phyloP scores from a whole-genome alignment of 1,140 invertebrate species.

The Bombus superbus region DNA sequence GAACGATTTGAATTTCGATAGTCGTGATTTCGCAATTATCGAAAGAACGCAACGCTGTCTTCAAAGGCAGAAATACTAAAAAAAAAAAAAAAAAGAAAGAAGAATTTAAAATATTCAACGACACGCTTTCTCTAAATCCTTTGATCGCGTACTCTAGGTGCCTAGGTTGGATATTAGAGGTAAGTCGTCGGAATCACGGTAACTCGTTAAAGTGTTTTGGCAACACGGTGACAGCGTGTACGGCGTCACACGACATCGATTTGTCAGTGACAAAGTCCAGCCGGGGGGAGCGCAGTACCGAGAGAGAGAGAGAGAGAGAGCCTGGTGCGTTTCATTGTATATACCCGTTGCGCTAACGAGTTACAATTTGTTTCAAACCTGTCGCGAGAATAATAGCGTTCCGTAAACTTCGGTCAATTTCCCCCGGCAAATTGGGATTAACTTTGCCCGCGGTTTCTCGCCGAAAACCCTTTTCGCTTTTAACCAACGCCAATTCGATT shows the following conservation, averaged over 20 bases:
- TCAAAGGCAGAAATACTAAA: too few relatives aligned
- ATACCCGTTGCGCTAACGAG: conserved; percentile 55
- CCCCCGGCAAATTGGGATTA: conserved; percentile 50
- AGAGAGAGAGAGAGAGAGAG: not conserved
- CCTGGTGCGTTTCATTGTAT: conserved; percentile 54
- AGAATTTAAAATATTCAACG: not conserved
- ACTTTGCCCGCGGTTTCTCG: conserved; percentile 49
- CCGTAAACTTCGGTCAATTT: conserved; percentile 53
- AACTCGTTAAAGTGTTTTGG: conserved; percentile 70
- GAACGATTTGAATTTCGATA: too few relatives aligned
- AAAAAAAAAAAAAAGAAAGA: too few relatives aligned
- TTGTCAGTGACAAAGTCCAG: conserved; percentile 68
- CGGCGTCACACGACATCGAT: conserved; percentile 65
- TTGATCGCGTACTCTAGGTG: not conserved
- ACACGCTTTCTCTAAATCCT: too few relatives aligned
- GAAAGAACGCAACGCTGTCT: not conserved
- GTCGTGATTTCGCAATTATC: too few relatives aligned
- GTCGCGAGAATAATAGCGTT: conserved; percentile 54
- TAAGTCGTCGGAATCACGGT: conserved; percentile 20
- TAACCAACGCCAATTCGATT: conserved; percentile 47
- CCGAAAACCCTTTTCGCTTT: conserved; percentile 47
- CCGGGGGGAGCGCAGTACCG: conserved; percentile 2
- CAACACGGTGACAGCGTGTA: conserved; percentile 66
- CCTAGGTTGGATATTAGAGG: not conserved
- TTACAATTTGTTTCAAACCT: conserved; percentile 62